Percentiles rank a stretch among this genome's conserved stretches.
phyloP scores from a whole-genome alignment of 1,140 invertebrate species.

The Agrypnia vestita region DNA sequence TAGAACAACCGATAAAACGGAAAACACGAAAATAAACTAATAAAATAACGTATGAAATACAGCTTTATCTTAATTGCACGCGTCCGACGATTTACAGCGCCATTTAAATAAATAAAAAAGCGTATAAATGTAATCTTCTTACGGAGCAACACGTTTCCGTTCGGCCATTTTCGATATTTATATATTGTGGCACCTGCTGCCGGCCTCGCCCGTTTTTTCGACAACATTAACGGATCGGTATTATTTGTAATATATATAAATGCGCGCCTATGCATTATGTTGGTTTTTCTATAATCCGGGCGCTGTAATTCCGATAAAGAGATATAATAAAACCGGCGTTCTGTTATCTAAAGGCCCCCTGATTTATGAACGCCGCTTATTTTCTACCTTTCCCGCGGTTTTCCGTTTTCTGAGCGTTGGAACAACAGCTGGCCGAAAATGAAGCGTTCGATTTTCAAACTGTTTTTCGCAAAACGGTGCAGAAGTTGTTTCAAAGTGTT shows the following conservation, averaged over 20 bases:
- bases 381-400: constrained; percentile 60
- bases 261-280: background rate
- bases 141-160: constrained; percentile 32
- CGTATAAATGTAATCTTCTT: constrained; percentile 48
- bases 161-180: constrained; percentile 54
- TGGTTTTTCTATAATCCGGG: constrained; percentile 54
- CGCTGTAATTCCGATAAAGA: constrained; percentile 60
- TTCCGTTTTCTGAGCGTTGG: constrained; percentile 50
- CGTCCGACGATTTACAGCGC: constrained; percentile 41
- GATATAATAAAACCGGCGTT: constrained; percentile 58
- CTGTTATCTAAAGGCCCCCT: constrained; percentile 55
- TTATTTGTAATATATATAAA: constrained; percentile 4
- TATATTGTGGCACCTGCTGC: constrained; percentile 58
- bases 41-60: constrained; percentile 36
- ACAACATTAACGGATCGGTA: constrained; percentile 45
- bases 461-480: background rate
- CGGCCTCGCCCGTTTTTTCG: constrained; percentile 46
- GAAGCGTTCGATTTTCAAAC: constrained; percentile 36
- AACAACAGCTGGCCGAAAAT: constrained; percentile 40
- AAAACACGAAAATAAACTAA: constrained; percentile 35
- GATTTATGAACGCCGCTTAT: constrained; percentile 57
- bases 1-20: constrained; percentile 19
- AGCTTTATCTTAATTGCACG: constrained; percentile 40
- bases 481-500: too few relatives aligned
- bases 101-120: constrained; percentile 49